Base-by-base conservation (phyloP, 2,888 invertebrate genomes). In the Brachypalpus laphriformis region DNA sequence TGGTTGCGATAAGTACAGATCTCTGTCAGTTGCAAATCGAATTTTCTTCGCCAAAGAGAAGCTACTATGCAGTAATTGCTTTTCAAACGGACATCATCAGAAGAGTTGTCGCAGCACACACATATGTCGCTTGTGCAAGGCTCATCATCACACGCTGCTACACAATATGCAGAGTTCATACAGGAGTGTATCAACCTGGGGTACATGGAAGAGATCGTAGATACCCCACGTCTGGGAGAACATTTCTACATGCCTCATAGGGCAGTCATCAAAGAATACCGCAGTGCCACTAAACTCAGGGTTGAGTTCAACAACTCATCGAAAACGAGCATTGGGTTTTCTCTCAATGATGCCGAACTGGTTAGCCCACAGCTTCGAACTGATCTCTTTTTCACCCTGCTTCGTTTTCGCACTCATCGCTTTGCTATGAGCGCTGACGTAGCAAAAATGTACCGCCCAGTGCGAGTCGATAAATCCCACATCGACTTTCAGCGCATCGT, bases 261-360 rank as follows among this genome's bases (percentile, higher is more conserved):
- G 9, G 47, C 37, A 14, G 82, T 57, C 6, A 40, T 82, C 1
- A 59, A 82, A 8, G 66, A 77, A 6, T 42, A 37, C 6, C 80
- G 77, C 22, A 56, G 25, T 6, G 68, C 74, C 7, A 86, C 72
- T 2, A 77, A 82, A n/a, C 54, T 70, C 8, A 49, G 66, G 14
- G 40, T 31, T 65, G 3, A 75, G 7, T 83, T 87, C 34, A 70
- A 82, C 20, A 74, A 72, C 4, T 77, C 72, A 14, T 18, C 45
- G 5, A 28, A 22, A 31, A 70, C 47, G 7, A 56, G 18, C 7
- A 28, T 42, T 11, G 31, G 45, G 4, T 45, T 20, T 25, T 16
- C 28, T 31, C 63, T 47, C n/a, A 57, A 37, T 22, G 57, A 47
- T 25, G 11, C 18, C 0, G 14, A 25, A n/a, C 5, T 18, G 37